phyloP scores from a whole-genome alignment of 2,113 vertebrate species.

The Limnothrissa miodon region DNA sequence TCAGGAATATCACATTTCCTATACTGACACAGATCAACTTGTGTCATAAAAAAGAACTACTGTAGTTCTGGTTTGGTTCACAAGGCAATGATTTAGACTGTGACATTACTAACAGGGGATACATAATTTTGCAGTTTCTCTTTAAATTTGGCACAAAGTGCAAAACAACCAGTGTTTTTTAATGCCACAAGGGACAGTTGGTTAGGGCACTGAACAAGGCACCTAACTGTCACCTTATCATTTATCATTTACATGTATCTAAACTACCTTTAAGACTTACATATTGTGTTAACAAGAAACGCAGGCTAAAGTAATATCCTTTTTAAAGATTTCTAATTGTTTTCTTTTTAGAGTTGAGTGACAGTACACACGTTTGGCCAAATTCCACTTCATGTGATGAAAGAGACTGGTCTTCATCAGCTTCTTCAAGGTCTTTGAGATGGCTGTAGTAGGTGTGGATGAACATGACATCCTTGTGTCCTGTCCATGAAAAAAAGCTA shows the following conservation, averaged over 20 bases:
- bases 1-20: neutral
- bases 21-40: neutral
- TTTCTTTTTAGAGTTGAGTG: neutral
- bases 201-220: too few species aligned
- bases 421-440: slow-evolving; percentile 34
- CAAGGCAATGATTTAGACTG: too few species aligned
- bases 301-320: too few species aligned
- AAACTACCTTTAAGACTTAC: too few species aligned
- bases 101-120: neutral
- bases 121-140: neutral
- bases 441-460: slow-evolving; percentile 70
- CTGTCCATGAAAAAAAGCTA: slow-evolving; percentile 45
- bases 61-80: too few species aligned
- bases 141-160: too few species aligned
- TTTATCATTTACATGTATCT: too few species aligned
- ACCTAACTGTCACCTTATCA: too few species aligned
- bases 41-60: neutral
- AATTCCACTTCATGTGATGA: neutral
- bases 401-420: neutral
- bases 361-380: neutral
- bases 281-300: too few species aligned
- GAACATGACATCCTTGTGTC: slow-evolving; percentile 66
- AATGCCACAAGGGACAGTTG: too few species aligned
- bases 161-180: too few species aligned
- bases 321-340: too few species aligned